Base-by-base conservation (phyloP, 1,140 invertebrate species). In the Venustaconcha ellipsiformis region DNA sequence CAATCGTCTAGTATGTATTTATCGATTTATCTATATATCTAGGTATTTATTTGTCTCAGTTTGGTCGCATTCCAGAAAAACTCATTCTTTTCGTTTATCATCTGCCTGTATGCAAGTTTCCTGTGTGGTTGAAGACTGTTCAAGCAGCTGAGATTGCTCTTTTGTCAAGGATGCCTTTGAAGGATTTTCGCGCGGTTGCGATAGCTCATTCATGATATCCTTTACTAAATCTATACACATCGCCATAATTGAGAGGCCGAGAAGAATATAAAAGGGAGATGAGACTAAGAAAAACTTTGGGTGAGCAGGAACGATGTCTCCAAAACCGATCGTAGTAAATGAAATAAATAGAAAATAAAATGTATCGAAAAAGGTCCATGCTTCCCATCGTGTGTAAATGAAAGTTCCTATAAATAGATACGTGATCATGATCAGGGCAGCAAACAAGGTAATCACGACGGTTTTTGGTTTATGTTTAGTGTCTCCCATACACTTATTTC, bases 151-250 rank as follows among this genome's bases (percentile, higher is more conserved):
- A 48, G 37, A 48, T 48, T 48, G 37, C 37, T 48, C 37, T 6
- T 48, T 48, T 48, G 37, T 48, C 37, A 11, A 48, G 37, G 8
- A 48, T 48, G 37, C 6, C 0, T 6, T 48, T 48, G 37, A 48
- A 48, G 6, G 37, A 48, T 48, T 6, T 48, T 48, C 37, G 6
- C 11, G 37, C 11, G 37, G 37, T 48, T 65, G 18, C 15, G 70
- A 70, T 37, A 57, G 66, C 13, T 60, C 62, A n/a, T 66, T 60
- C 48, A 82, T 72, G 60, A 71, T 80, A 56, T 82, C 82, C 70
- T 83, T 82, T 58, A 98, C 95, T 30, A 98, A 95, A 85, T 98
- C 98, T 86, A 99, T 97, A 90, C 96, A 98, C 95, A 98, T 97
- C 81, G 84, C 82, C 26, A 97, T 97, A 18, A 99, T 90, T 0